phyloP scores from a whole-genome alignment of 2,888 invertebrate genomes.

The Sphinx pinastri region DNA sequence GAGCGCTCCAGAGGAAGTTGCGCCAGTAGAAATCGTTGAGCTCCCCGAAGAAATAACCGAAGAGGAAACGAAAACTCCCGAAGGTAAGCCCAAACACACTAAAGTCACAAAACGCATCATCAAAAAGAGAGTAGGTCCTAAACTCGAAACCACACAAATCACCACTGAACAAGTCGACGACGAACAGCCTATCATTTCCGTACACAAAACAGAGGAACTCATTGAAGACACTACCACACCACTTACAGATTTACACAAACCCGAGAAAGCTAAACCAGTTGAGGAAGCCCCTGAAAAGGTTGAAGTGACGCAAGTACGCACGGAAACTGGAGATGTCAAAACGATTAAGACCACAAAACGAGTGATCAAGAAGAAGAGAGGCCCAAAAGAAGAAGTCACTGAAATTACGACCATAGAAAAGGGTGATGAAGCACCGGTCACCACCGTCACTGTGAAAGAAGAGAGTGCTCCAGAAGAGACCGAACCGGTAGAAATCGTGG shows the following conservation, averaged over 20 bases:
- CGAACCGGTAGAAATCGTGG: constrained; percentile 45
- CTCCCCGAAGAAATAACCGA: neutral
- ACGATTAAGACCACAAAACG: constrained; percentile 46
- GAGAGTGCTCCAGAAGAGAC: constrained; percentile 27
- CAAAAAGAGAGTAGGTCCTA: neutral
- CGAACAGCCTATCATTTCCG: constrained; percentile 8
- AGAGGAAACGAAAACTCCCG: neutral
- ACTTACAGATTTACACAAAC: neutral
- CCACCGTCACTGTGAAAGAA: constrained; percentile 38
- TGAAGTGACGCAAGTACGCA: constrained; percentile 32
- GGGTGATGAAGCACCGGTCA: constrained; percentile 42
- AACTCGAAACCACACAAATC: neutral
- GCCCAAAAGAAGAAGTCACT: neutral
- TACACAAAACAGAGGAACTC: neutral
- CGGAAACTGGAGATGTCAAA: constrained; percentile 44
- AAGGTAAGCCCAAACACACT: neutral
- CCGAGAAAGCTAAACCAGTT: neutral
- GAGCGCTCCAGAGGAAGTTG: neutral
- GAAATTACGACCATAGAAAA: constrained; percentile 32
- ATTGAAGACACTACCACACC: neutral
- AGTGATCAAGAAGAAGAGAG: constrained; percentile 53
- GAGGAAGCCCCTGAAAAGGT: neutral
- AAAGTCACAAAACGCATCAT: neutral
- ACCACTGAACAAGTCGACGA: neutral
- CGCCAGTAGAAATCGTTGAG: neutral